Evolutionary conservation across 2,113 vertebrate genomes (phyloP).

Genomic region (Chaenocephalus aceratus): DNA sequence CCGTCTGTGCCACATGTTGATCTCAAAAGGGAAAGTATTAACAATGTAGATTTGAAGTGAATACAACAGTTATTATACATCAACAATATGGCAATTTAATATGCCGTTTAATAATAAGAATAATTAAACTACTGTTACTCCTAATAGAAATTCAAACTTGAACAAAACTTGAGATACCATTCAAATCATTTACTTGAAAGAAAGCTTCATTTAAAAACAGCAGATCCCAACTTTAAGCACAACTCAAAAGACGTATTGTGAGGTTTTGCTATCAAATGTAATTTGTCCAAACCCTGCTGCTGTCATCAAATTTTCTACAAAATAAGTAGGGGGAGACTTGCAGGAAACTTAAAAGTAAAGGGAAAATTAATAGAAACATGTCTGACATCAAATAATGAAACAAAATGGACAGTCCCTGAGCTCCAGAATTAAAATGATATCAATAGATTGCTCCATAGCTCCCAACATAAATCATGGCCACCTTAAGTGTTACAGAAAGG

Average conservation of each 20-base stretch:
- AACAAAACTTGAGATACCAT: not conserved
- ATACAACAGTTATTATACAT: no score
- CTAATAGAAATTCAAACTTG: not conserved
- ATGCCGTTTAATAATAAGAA: no score
- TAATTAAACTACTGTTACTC: not conserved
- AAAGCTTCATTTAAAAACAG: not conserved
- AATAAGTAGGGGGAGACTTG: not conserved
- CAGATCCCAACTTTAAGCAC: not conserved
- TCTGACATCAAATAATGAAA: not conserved
- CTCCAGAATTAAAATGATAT: not conserved
- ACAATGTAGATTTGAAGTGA: no score
- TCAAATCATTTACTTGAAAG: not conserved
- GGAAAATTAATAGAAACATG: not conserved
- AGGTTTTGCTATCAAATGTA: no score
- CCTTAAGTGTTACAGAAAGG: not conserved
- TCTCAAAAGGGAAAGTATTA: no score
- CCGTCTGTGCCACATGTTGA: no score
- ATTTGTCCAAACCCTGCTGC: not conserved
- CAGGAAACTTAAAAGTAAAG: not conserved
- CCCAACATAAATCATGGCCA: not conserved
- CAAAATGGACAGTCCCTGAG: not conserved
- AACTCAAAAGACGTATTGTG: not conserved
- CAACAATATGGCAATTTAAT: no score
- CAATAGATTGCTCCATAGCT: not conserved
- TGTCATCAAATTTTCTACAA: not conserved